Evolutionary conservation across 2,113 vertebrate species (phyloP).

Genomic region (Bothrops jararaca): DNA sequence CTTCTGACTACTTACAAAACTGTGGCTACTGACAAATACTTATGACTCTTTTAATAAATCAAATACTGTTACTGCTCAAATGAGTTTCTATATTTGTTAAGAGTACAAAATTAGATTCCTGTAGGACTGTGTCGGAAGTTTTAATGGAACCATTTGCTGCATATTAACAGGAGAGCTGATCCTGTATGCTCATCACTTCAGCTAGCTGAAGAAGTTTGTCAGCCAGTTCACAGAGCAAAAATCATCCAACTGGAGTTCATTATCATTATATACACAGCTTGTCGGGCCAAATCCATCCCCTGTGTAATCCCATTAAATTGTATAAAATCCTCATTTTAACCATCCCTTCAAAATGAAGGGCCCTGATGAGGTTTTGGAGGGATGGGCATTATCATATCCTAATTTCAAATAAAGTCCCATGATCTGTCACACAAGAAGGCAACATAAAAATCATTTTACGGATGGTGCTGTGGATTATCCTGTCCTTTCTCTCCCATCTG

Average conservation of each 20-base stretch:
- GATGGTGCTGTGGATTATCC: not conserved
- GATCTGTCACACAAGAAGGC: constrained; percentile 9
- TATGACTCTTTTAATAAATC: not conserved
- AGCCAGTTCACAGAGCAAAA: constrained; percentile 27
- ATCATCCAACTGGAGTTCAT: constrained; percentile 17
- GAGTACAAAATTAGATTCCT: constrained; percentile 47
- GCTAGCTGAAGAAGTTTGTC: constrained; percentile 40
- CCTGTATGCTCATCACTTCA: constrained; percentile 23
- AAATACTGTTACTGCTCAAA: constrained; percentile 11
- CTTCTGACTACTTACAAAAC: constrained; percentile 12
- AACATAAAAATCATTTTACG: not conserved
- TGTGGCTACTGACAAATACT: constrained; percentile 23
- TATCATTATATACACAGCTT: constrained; percentile 25
- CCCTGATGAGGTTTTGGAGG: constrained; percentile 4
- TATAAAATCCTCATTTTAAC: not conserved
- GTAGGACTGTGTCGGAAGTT: constrained; percentile 44
- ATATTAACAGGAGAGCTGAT: constrained; percentile 31
- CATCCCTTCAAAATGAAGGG: not conserved
- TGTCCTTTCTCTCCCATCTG: not conserved
- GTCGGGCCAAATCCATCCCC: constrained; percentile 24
- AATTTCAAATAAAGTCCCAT: not conserved
- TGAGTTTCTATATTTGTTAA: constrained; percentile 36
- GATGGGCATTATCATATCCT: constrained; percentile 11
- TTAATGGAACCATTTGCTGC: constrained; percentile 56
- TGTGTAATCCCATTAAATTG: constrained; percentile 27